Conservation (phyloP, 2,888 invertebrate species). For the Erebia palarica region DNA sequence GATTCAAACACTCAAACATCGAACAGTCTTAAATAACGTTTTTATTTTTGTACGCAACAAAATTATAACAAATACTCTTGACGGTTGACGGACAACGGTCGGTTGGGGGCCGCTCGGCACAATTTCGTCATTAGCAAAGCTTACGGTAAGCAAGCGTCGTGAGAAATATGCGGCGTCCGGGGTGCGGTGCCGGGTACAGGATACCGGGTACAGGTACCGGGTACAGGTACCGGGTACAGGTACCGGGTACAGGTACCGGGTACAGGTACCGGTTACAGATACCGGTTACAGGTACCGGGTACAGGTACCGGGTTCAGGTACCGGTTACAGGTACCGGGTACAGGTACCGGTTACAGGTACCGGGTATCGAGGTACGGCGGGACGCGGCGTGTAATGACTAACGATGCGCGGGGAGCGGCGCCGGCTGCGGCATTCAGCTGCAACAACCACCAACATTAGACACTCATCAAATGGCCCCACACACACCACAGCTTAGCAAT, state of each 20-base stretch:
- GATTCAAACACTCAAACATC: slow-evolving; percentile 72
- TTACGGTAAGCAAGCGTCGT: slow-evolving; percentile 77
- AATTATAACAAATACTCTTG: slow-evolving; percentile 56
- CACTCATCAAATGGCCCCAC: slow-evolving; percentile 2
- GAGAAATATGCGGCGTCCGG: slow-evolving; percentile 63
- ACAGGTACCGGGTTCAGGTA: slow-evolving; percentile 33
- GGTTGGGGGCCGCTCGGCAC: slow-evolving; percentile 57
- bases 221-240: slow-evolving; percentile 6
- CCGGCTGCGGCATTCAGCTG: slow-evolving; percentile 44
- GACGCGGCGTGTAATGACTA: slow-evolving; percentile 45
- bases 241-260: slow-evolving; percentile 32
- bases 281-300: slow-evolving; percentile 35
- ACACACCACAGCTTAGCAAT: background rate
- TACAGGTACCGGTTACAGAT: slow-evolving; percentile 7
- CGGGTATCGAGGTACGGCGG: slow-evolving; percentile 27
- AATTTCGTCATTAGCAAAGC: slow-evolving; percentile 78
- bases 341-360: slow-evolving; percentile 30
- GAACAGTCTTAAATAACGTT: slow-evolving; percentile 79
- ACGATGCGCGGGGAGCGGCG: slow-evolving; percentile 43
- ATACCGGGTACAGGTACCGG: slow-evolving; percentile 22
- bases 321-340: slow-evolving; percentile 35
- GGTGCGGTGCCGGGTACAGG: slow-evolving; percentile 36
- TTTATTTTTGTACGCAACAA: slow-evolving; percentile 78
- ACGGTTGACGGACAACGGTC: slow-evolving; percentile 52
- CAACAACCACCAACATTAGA: slow-evolving; percentile 22